Evolutionary conservation across 2,888 invertebrate genomes (phyloP).

Genomic region (Eudasyphora cyanicolor): DNA sequence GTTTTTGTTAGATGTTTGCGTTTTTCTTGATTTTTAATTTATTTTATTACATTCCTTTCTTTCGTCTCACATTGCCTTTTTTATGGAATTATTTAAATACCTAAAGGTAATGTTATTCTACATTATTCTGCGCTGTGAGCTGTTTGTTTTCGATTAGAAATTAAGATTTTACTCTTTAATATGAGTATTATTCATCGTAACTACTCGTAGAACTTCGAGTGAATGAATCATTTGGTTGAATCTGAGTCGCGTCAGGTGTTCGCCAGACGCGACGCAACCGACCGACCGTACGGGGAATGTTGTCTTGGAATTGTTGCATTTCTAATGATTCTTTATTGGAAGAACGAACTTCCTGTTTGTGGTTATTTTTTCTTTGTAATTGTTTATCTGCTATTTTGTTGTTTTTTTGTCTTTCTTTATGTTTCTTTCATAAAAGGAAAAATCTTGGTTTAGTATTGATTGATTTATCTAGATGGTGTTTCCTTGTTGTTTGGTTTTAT

Average conservation of each 20-base stretch:
- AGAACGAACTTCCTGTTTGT: not conserved
- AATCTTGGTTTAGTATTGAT: not conserved
- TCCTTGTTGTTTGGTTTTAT: not conserved
- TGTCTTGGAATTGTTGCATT: conserved; percentile 16
- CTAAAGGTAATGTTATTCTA: conserved; percentile 32
- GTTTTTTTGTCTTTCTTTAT: not conserved
- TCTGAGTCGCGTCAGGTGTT: not conserved
- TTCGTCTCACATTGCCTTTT: conserved; percentile 2
- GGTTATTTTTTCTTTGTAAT: not conserved
- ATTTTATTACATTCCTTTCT: conserved; percentile 45
- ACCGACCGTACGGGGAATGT: not conserved
- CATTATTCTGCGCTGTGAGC: conserved; percentile 1
- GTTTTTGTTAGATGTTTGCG: conserved; percentile 42
- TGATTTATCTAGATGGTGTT: not conserved
- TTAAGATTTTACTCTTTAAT: conserved; percentile 47
- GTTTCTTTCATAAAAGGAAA: not conserved
- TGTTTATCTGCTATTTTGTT: too few species aligned
- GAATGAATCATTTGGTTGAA: conserved; percentile 4
- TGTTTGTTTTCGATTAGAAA: conserved; percentile 49
- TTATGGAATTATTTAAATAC: conserved; percentile 42
- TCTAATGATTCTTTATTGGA: not conserved
- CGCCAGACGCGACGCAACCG: not conserved
- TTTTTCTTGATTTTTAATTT: too few species aligned
- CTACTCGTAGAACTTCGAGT: not conserved
- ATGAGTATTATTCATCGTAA: too few species aligned